Conservation (phyloP, 2,888 invertebrate species). For the Arrhopalites spinosus region DNA sequence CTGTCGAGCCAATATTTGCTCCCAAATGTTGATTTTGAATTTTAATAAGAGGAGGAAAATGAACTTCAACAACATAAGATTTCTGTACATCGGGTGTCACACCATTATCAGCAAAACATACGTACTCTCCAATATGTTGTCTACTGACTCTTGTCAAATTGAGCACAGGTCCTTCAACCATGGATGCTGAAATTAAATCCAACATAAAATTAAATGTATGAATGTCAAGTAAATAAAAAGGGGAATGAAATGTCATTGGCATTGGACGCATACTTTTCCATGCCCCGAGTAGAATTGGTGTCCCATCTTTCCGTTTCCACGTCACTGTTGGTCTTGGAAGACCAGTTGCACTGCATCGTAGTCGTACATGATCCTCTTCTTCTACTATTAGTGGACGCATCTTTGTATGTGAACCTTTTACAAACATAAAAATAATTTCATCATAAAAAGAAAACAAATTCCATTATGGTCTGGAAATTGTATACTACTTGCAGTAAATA, state of each 20-base stretch:
- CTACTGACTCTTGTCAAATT: constrained; percentile 76
- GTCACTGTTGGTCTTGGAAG: constrained; percentile 76
- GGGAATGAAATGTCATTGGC: neutral
- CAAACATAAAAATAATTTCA: constrained; percentile 1
- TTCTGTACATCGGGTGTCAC: constrained; percentile 81
- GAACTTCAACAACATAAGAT: constrained; percentile 82
- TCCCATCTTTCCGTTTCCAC: constrained; percentile 73
- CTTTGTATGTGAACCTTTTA: constrained; percentile 37
- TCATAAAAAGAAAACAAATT: neutral
- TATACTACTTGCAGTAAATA: too few species aligned
- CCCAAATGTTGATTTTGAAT: constrained; percentile 77
- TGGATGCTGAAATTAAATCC: constrained; percentile 65
- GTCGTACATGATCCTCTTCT: constrained; percentile 74
- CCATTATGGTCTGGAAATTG: too few species aligned
- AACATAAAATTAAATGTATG: constrained; percentile 6
- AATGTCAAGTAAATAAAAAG: neutral
- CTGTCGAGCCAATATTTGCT: constrained; percentile 71
- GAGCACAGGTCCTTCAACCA: constrained; percentile 75
- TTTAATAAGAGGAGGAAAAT: constrained; percentile 82
- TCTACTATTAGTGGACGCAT: constrained; percentile 71
- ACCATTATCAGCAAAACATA: constrained; percentile 82
- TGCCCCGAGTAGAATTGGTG: constrained; percentile 68
- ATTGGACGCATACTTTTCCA: constrained; percentile 68
- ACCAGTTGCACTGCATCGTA: constrained; percentile 80
- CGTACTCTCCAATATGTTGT: constrained; percentile 76